Evolutionary conservation across 2,888 invertebrate species (phyloP), one percentile per base, ranked within the genome.

Genomic region (Norana najaformis): DNA sequence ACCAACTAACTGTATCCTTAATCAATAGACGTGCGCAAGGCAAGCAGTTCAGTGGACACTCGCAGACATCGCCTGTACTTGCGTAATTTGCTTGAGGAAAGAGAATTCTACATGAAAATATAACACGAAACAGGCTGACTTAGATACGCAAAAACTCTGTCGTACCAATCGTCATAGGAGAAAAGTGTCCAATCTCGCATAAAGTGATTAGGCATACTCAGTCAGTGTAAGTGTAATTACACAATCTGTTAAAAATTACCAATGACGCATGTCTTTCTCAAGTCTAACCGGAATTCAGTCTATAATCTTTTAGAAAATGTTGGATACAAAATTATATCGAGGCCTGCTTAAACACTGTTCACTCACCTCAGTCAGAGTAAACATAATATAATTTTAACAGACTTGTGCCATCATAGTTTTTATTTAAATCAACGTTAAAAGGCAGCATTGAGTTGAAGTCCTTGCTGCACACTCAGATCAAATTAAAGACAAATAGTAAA

Each of bases 201-300:
- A n/a, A n/a, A 69, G 69, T 69, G 69, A n/a, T 69, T 69, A n/a
- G n/a, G n/a, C n/a, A n/a, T n/a, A 69, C 69, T 69, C 69, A 69
- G 69, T n/a, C 3, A 69, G 30, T 41, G n/a, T n/a, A n/a, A 41
- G 8, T 18, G 8, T 69, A 69, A 69, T n/a, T n/a, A 13, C 69
- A 1, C n/a, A 69, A 69, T 69, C 69, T 69, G n/a, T 1, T 69
- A 53, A 53, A 53, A 6, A 30, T 16, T 53, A 53, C 53, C 53
- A 53, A 23, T 6, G 11, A 53, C 0, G 11, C 53, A 53, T n/a
- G n/a, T n/a, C n/a, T n/a, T n/a, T n/a, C n/a, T n/a, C n/a, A n/a
- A n/a, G n/a, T n/a, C n/a, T n/a, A n/a, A n/a, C n/a, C n/a, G n/a
- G n/a, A n/a, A n/a, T n/a, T n/a, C n/a, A n/a, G n/a, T n/a, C n/a